Evolutionary conservation across 1,140 invertebrate species (phyloP).

Genomic region (Littorina saxatilis): DNA sequence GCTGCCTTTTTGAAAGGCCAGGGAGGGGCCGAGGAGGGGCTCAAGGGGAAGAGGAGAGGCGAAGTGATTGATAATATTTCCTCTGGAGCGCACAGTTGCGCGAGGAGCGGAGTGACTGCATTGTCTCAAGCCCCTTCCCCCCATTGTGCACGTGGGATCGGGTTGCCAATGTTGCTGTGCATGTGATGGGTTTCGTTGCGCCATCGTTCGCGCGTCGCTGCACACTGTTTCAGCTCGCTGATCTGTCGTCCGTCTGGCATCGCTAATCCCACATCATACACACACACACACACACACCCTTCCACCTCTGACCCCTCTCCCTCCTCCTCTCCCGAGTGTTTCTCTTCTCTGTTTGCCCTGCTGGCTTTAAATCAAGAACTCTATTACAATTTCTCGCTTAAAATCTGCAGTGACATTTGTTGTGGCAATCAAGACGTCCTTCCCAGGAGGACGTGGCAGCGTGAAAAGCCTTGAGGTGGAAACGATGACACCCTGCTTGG

Average conservation of each 20-base stretch:
- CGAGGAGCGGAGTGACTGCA: conserved; percentile 30
- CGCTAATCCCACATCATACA: background rate
- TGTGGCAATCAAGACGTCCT: conserved; percentile 8
- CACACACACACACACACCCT: no score
- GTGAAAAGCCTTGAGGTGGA: background rate
- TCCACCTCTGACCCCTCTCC: no score
- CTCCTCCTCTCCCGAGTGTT: no score
- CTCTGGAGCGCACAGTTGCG: conserved; percentile 26
- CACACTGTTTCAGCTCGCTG: conserved; percentile 18
- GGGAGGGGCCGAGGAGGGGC: background rate
- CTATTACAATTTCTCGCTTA: conserved; percentile 6
- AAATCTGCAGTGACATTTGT: background rate
- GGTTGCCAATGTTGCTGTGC: background rate
- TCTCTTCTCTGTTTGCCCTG: conserved; percentile 12
- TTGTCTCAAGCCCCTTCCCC: conserved; percentile 2
- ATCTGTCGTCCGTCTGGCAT: conserved; percentile 4
- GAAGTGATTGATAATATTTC: conserved; percentile 29
- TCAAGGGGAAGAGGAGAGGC: background rate
- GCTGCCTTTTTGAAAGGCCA: background rate
- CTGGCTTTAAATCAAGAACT: conserved; percentile 12
- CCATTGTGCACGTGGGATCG: conserved; percentile 23
- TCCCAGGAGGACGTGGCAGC: background rate
- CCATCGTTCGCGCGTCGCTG: conserved; percentile 25
- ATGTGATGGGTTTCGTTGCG: conserved; percentile 22
- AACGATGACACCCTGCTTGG: conserved; percentile 8